A percentile compares a stretch with the other conserved stretches of the same genome.
Evolutionary conservation across 2,113 vertebrate species (phyloP).

Genomic region (Merops nubicus): DNA sequence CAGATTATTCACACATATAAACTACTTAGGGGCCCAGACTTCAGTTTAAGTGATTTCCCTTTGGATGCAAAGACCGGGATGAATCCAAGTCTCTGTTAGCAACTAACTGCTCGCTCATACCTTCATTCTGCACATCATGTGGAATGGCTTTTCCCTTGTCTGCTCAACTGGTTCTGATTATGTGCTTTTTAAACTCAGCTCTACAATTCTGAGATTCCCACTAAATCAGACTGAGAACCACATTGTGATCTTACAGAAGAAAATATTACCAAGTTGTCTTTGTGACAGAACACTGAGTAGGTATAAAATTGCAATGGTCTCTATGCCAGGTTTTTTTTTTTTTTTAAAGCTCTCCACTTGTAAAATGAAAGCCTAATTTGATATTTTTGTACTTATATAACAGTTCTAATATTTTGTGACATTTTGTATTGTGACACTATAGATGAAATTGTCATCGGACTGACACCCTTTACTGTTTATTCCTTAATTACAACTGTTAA

Average conservation of each 20-base stretch:
- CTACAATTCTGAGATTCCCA: slow-evolving; percentile 46
- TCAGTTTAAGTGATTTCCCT: slow-evolving; percentile 13
- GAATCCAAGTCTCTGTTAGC: slow-evolving; percentile 7
- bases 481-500: slow-evolving; percentile 85
- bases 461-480: slow-evolving; percentile 84
- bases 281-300: slow-evolving; percentile 79
- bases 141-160: not conserved
- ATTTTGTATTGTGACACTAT: slow-evolving; percentile 87
- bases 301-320: slow-evolving; percentile 75
- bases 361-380: slow-evolving; percentile 74
- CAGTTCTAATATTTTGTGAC: slow-evolving; percentile 85
- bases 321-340: slow-evolving; percentile 68
- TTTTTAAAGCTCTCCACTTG: slow-evolving; percentile 53
- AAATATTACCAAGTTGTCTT: slow-evolving; percentile 80
- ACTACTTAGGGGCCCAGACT: slow-evolving; percentile 25
- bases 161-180: slow-evolving; percentile 65
- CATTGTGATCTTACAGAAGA: slow-evolving; percentile 69
- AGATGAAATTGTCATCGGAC: slow-evolving; percentile 85
- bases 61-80: not conserved
- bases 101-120: not conserved
- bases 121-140: not conserved
- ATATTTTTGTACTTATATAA: slow-evolving; percentile 80
- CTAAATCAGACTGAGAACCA: slow-evolving; percentile 73
- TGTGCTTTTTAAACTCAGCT: slow-evolving; percentile 56
- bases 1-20: not conserved